Conservation (phyloP, 2,888 invertebrate genomes). For the Liopterus haemorrhoidalis region DNA sequence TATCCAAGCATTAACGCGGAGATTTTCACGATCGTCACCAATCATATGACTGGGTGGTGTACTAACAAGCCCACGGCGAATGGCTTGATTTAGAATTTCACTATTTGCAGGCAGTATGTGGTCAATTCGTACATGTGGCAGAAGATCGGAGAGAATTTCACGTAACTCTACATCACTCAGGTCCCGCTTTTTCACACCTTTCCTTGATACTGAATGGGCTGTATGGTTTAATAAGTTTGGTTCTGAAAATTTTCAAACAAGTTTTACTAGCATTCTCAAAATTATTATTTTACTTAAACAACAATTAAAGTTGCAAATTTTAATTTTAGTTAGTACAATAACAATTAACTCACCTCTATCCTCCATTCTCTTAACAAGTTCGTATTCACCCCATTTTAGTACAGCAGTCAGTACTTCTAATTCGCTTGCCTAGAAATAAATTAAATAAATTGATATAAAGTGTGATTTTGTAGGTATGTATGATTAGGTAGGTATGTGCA, state of each 20-base stretch:
- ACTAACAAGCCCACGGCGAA: conserved; percentile 70
- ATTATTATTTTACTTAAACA: conserved; percentile 9
- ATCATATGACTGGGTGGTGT: conserved; percentile 82
- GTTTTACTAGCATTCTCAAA: conserved; percentile 2
- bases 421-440: conserved; percentile 70
- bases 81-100: conserved; percentile 64
- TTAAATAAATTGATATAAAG: conserved; percentile 12
- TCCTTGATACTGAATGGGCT: conserved; percentile 83
- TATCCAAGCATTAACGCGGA: conserved; percentile 74
- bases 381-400: conserved; percentile 84
- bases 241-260: conserved; percentile 51
- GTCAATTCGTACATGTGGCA: conserved; percentile 81
- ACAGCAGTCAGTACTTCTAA: conserved; percentile 81
- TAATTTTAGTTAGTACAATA: conserved; percentile 6
- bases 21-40: conserved; percentile 63
- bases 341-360: conserved; percentile 55
- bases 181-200: conserved; percentile 76
- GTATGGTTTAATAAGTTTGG: conserved; percentile 88
- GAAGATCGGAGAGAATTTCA: conserved; percentile 75
- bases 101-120: conserved; percentile 82
- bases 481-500: too few relatives aligned
- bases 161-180: conserved; percentile 78
- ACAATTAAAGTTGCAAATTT: conserved; percentile 9
- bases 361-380: conserved; percentile 74
- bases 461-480: background rate